Base-by-base conservation (phyloP, 2,113 vertebrate genomes). In the Pelvicachromis taeniatus region DNA sequence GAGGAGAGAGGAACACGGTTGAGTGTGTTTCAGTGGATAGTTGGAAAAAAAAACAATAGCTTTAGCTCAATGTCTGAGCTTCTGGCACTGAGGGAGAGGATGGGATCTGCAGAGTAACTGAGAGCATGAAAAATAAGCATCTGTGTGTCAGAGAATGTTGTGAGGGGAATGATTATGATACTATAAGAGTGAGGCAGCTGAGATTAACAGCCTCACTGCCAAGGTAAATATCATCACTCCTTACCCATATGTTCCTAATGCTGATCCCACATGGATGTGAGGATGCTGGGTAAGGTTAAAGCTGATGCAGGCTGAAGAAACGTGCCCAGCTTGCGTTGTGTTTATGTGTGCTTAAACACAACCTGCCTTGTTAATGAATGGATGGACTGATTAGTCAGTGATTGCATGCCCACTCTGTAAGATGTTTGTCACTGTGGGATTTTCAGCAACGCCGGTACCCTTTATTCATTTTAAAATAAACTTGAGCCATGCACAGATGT, bases 121-220 rank as follows among this genome's bases (percentile, higher is more conserved):
- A 84, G 56, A 88, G 85, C 59, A 84, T 65, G 70, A 81, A 61
- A 82, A 92, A 89, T 63, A 82, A 87, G 33, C 81, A 85, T 80
- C 40, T 86, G 78, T 77, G 86, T 53, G 77, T 78, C 31, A 77
- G 65, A 78, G 70, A 77, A 84, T 17, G 6, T 16, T 85, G 89
- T 83, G 86, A 89, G 86, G 63, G 81, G 90, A 92, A 89, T 86
- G 21, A 33, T 85, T 93, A 81, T 82, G 45, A 78, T 59, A 65
- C 4, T 11, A 87, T 83, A 63, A 85, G 78, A 81, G 61, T 6
- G 19, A 79, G 68, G 80, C 53, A 35, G 33, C 35, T 5, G 6
- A 63, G 59, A 80, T 89, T 55, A 61, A 70, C 70, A 81, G 77
- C 77, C 38, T 84, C 21, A 29, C 52, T 48, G 75, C 80, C 86